A percentile compares a stretch with the other conserved stretches of the same genome.
Conservation (phyloP, 2,113 vertebrate species). For the Litocranius walleri region DNA sequence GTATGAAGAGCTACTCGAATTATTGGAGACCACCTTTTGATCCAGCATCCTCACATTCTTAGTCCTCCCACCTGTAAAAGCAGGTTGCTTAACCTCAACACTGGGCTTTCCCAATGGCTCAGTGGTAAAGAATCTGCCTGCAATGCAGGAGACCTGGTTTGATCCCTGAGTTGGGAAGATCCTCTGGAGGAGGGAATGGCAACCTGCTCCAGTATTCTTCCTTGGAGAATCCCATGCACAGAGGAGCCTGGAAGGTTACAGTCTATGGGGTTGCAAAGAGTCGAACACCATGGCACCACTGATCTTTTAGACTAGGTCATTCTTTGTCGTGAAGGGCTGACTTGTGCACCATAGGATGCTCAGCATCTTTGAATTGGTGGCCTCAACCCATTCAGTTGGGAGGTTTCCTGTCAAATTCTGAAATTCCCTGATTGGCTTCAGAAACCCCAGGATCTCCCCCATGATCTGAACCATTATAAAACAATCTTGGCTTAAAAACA, state of each 20-base stretch:
- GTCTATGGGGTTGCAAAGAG: neutral
- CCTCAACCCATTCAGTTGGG: neutral
- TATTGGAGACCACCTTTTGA: neutral
- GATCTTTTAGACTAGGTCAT: neutral
- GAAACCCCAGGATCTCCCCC: neutral
- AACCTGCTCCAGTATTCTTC: neutral
- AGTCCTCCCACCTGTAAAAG: too few species aligned
- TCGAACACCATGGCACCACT: accelerated
- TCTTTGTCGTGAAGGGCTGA: accelerated
- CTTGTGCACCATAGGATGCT: neutral
- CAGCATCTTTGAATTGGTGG: neutral
- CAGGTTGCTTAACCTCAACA: neutral
- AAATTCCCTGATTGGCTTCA: neutral
- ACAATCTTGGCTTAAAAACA: neutral
- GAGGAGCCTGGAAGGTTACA: neutral
- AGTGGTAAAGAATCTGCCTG: neutral
- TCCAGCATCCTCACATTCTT: neutral
- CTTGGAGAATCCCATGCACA: neutral
- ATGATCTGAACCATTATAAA: neutral
- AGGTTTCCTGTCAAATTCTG: neutral
- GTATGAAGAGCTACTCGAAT: accelerated
- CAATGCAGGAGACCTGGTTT: neutral
- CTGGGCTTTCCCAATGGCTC: neutral
- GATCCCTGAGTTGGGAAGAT: neutral
- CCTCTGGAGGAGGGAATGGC: neutral